Conservation (phyloP, 2,113 vertebrate genomes). For the Tragelaphus buxtoni region DNA sequence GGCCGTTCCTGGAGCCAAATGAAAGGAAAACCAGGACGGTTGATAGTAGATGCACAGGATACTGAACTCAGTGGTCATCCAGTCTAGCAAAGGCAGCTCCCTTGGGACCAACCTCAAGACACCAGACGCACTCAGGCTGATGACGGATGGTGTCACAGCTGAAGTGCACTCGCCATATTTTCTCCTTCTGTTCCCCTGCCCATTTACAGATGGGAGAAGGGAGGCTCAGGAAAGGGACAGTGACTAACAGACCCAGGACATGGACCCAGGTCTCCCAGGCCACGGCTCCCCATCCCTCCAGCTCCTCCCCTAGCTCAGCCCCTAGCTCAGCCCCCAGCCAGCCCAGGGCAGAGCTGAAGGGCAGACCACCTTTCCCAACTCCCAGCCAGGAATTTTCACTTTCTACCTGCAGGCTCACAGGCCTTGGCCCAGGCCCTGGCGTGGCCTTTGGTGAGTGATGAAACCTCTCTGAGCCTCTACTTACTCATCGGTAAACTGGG, state of each 20-base stretch:
- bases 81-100: background rate
- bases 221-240: background rate
- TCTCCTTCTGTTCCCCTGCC: background rate
- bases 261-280: background rate
- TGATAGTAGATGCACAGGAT: background rate
- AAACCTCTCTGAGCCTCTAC: background rate
- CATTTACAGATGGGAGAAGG: background rate
- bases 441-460: background rate
- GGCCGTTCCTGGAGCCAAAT: background rate
- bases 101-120: background rate
- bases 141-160: background rate
- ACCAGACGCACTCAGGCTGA: background rate
- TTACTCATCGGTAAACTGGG: background rate
- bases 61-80: background rate
- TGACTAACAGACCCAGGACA: background rate
- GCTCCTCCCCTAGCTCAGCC: background rate
- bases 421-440: background rate
- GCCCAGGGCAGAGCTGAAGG: background rate
- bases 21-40: background rate
- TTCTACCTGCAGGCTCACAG: background rate
- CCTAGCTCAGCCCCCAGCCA: too few species aligned
- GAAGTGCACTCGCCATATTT: background rate
- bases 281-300: background rate
- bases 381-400: background rate
- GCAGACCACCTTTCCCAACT: background rate